Base-by-base conservation (phyloP, 92 coral and sea anemone species). In the Epizoanthus rinbou region DNA sequence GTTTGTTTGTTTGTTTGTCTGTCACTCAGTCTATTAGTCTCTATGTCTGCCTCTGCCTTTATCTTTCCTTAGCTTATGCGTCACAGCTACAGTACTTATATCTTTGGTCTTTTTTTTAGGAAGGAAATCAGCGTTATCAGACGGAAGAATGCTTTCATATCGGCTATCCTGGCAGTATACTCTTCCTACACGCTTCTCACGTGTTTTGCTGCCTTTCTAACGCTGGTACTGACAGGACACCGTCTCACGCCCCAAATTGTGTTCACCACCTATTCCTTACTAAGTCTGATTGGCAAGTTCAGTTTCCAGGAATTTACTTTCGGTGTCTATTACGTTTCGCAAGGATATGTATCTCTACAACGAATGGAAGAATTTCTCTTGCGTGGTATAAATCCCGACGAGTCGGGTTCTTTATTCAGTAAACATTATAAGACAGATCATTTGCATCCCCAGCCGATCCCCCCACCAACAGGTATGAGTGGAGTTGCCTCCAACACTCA, bases 181-280 rank as follows among this genome's bases (percentile, higher is more conserved):
- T 70, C 75, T 4, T 70, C 75, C 13, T 70, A 39, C 57, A 37
- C 75, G 10, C 18, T 70, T 15, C 57, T 37, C 24, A 70, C 75
- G 56, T 70, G 75, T 70, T 70, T 47, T 11, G 18, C 56, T 72
- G 76, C 59, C 71, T 22, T 66, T 37, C 35, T 66, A 66, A 66
- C 71, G 41, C 71, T 66, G 71, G 33, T 66, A 7, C 41, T 66
- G 41, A 66, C 71, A 8, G 71, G 71, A 9, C 71, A 66, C 45
- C 71, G 15, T 9, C 41, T 66, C 37, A 66, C 71, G 71, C 71
- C 71, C 17, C 71, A 66, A 16, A 31, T 66, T 14, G 71, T 66
- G 6, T 66, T 66, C 37, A 66, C 71, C 71, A 66, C 71, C 15
- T 23, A 23, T 37, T 66, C 71, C 35, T 66, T 66, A 31, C 15